These are phyloP conservation scores for Dicrostonyx torquatus DNA, from an alignment of 2,797 vertebrate genomes.

Conservation along the genomic window DNA sequence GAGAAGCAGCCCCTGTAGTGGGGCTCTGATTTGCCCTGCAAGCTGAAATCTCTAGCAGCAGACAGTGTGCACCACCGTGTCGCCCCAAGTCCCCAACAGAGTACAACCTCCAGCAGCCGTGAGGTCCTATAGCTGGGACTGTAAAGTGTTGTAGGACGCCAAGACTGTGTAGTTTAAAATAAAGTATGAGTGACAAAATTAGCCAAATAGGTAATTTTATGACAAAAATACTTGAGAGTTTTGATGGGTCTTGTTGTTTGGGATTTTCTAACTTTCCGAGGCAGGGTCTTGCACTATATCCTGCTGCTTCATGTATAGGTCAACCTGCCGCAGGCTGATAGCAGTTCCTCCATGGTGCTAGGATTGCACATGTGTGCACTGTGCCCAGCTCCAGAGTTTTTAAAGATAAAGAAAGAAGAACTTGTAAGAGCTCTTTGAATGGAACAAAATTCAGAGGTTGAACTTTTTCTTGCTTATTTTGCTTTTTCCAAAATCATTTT, in stretches of 20 bases:
- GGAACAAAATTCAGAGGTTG: neutral
- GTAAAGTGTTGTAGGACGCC: neutral
- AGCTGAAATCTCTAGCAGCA: neutral
- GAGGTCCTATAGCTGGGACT: neutral
- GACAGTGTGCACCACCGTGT: neutral
- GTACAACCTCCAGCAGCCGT: neutral
- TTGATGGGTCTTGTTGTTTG: neutral
- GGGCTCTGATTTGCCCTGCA: neutral
- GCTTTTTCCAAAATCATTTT: conserved; percentile 6
- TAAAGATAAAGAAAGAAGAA: neutral
- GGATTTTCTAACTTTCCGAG: neutral
- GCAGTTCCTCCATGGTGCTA: too few species aligned
- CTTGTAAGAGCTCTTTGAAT: neutral
- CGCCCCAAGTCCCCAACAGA: neutral
- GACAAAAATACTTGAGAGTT: neutral
- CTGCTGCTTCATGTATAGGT: neutral
- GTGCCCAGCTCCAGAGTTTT: neutral
- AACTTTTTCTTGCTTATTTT: neutral
- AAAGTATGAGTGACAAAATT: neutral
- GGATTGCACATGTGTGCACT: neutral
- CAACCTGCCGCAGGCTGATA: neutral
- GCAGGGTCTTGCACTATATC: neutral
- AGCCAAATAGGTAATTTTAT: neutral
- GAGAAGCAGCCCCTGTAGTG: neutral
- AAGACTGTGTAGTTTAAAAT: neutral